Percentiles rank a stretch among this genome's conserved stretches.
These are phyloP conservation scores for Tapirus terrestris DNA, from an alignment of 2,113 vertebrate species.

Conservation along the genomic window DNA sequence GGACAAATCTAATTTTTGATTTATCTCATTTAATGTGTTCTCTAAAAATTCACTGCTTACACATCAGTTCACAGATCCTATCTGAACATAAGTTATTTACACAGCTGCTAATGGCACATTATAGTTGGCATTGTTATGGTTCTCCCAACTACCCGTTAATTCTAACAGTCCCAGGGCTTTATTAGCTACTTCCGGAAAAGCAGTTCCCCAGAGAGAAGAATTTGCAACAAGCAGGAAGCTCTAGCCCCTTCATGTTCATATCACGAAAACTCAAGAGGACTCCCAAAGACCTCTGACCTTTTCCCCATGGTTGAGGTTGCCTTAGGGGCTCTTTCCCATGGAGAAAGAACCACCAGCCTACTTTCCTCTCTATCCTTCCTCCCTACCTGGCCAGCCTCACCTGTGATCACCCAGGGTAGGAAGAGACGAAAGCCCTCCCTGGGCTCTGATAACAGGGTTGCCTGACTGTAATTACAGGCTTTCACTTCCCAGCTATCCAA, in stretches of 20 bases:
- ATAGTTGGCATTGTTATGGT: background rate
- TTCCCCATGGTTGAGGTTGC: slow-evolving; percentile 50
- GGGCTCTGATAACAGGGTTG: slow-evolving; percentile 76
- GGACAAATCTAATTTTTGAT: background rate
- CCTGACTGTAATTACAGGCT: slow-evolving; percentile 79
- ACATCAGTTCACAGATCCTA: background rate
- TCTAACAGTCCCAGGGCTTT: background rate
- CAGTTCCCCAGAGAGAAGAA: slow-evolving; percentile 35
- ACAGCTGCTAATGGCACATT: background rate
- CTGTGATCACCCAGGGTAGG: slow-evolving; percentile 80
- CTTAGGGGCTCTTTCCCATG: slow-evolving; percentile 54
- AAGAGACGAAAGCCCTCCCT: slow-evolving; percentile 56
- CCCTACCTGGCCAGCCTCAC: slow-evolving; percentile 68
- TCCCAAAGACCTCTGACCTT: slow-evolving; percentile 72
- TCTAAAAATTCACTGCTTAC: background rate
- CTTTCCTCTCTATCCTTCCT: slow-evolving; percentile 51
- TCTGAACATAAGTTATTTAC: background rate
- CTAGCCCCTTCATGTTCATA: slow-evolving; percentile 8
- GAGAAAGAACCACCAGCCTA: slow-evolving; percentile 23
- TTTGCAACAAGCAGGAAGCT: slow-evolving; percentile 18
- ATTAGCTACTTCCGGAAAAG: background rate
- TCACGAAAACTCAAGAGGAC: slow-evolving; percentile 40
- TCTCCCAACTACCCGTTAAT: background rate
- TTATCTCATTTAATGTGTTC: background rate
- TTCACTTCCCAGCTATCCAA: slow-evolving; percentile 68